Evolutionary conservation across 2,888 invertebrate species (phyloP).

Genomic region (Cistogaster globosa): DNA sequence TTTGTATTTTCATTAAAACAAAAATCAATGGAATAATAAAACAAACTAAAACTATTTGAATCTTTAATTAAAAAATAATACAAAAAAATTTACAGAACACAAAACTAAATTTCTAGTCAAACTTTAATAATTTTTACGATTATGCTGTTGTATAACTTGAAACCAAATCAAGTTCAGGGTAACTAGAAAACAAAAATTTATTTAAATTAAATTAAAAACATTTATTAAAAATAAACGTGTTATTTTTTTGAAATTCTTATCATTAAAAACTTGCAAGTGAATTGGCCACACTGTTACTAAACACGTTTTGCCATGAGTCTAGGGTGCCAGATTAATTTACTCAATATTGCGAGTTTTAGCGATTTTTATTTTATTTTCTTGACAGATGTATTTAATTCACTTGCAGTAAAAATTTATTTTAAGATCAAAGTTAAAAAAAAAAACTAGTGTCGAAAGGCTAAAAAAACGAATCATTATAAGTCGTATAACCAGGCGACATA

Average conservation of each 20-base stretch:
- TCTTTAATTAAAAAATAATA: neutral
- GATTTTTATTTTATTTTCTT: too few species aligned
- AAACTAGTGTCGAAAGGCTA: too few species aligned
- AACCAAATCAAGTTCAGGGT: constrained; percentile 56
- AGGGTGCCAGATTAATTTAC: too few species aligned
- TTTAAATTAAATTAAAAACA: neutral
- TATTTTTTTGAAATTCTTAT: neutral
- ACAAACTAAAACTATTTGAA: constrained; percentile 2
- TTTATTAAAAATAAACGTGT: neutral
- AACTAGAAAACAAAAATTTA: neutral
- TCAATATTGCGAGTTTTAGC: too few species aligned
- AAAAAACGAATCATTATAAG: too few species aligned
- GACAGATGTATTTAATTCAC: too few species aligned
- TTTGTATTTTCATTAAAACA: neutral
- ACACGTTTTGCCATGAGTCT: too few species aligned
- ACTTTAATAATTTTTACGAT: neutral
- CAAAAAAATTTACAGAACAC: constrained; percentile 4
- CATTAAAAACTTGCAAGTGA: constrained; percentile 1
- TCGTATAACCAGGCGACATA: too few species aligned
- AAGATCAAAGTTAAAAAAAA: too few species aligned
- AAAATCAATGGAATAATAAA: constrained; percentile 18
- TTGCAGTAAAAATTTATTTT: too few species aligned
- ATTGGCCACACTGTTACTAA: too few species aligned
- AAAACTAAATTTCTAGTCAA: constrained; percentile 2
- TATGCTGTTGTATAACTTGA: constrained; percentile 30